phyloP scores from a whole-genome alignment of 2,113 vertebrate genomes.

The Carettochelys insculpta region DNA sequence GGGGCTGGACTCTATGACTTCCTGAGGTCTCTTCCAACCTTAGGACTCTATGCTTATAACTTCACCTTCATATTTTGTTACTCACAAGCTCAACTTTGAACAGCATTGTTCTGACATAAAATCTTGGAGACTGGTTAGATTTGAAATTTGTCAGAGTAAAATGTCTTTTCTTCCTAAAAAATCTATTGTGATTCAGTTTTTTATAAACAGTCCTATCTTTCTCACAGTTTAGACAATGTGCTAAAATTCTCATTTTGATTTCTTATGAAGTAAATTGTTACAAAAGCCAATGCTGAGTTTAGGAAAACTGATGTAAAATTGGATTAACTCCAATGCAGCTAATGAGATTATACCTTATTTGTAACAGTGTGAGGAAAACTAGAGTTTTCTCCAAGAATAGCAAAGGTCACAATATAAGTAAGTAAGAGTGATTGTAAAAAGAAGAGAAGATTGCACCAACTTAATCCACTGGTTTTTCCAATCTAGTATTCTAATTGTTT shows the following conservation, averaged over 20 bases:
- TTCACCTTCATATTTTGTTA: neutral
- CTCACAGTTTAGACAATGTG: fast-evolving
- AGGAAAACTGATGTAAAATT: neutral
- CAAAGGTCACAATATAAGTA: neutral
- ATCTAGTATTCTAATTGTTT: conserved; percentile 5
- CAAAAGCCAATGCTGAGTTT: neutral
- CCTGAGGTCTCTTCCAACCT: too few relatives aligned
- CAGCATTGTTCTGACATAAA: neutral
- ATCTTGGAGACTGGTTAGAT: neutral
- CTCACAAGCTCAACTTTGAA: neutral
- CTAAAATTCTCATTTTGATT: neutral
- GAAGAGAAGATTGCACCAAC: neutral
- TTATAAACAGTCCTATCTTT: neutral
- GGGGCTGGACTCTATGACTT: too few relatives aligned
- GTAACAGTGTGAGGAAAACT: neutral
- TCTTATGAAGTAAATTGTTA: neutral
- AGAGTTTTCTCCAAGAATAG: neutral
- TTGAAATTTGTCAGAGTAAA: neutral
- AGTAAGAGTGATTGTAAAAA: neutral
- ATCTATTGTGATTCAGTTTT: neutral
- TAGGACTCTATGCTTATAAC: neutral
- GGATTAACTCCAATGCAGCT: neutral
- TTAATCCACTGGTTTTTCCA: conserved; percentile 16
- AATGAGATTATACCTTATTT: neutral
- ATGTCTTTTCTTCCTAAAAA: neutral